Evolutionary conservation across 2,113 vertebrate genomes (phyloP), one percentile per base, ranked within the genome.

Genomic region (Eidolon helvum): DNA sequence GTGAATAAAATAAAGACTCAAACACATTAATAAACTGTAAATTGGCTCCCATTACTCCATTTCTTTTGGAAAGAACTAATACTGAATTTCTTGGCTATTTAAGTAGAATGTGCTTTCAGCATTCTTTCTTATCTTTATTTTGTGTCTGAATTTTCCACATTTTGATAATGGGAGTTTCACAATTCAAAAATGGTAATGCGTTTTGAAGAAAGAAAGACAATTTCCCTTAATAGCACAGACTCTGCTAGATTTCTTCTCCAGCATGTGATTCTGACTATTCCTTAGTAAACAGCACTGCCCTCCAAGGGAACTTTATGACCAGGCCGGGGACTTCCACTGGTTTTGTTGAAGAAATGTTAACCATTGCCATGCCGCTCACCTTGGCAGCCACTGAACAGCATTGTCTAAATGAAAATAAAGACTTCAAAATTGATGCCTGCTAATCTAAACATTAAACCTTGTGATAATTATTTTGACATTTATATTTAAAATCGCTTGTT

Each of bases 81-180:
- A 18, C 21, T 61, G 30, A 48, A 63, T 90, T 55, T 33, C 15
- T 75, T 65, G 68, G 9, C 15, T 89, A 4, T 65, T 77, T 85
- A 16, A 80, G 3, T 24, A 14, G 24, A 55, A 33, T 38, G 0
- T 74, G 19, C 15, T 84, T 84, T n/a, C 38, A 43, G 12, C 3
- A 16, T 71, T 95, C 16, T 89, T 65, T n/a, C 43, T 91, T 33
- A 61, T 43, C 66, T 86, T 26, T 75, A 19, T 28, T 28, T 77
- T 43, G 9, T 66, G 0, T 43, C 14, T 80, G 15, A 74, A 48
- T 80, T 95, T 74, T 65, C 1, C 22, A 26, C 14, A 87, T 48
- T 57, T 45, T 30, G 74, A 2, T 48, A 75, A 30, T 0, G 10
- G 0, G 5, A 16, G 68, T 45, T 90, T 65, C 7, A 85, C 7